These are phyloP conservation scores for Incurvaria masculella DNA, from an alignment of 2,888 invertebrate species.

Conservation along the genomic window DNA sequence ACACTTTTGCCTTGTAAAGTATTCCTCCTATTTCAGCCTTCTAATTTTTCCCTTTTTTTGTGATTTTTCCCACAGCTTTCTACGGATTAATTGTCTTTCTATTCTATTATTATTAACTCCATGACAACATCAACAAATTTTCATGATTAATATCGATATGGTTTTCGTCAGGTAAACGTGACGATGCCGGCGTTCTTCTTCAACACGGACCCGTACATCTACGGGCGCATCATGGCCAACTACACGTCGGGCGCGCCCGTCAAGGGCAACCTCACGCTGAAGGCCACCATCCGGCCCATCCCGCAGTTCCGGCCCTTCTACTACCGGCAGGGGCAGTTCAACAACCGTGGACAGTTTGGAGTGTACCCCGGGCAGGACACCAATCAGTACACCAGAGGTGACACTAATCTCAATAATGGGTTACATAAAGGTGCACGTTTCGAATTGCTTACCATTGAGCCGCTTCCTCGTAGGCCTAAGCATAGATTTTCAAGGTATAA, in stretches of 20 bases:
- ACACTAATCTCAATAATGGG: no score
- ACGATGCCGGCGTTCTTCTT: conserved; percentile 95
- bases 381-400: conserved; percentile 41
- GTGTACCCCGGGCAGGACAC: conserved; percentile 23
- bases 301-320: conserved; percentile 53
- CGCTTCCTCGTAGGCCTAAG: background rate
- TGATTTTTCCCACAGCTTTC: no score
- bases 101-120: no score
- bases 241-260: conserved; percentile 94
- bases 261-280: conserved; percentile 81
- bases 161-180: conserved; percentile 71
- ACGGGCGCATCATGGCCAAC: conserved; percentile 90
- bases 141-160: conserved; percentile 13
- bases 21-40: no score
- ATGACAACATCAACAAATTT: no score
- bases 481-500: background rate
- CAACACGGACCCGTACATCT: conserved; percentile 77
- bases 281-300: conserved; percentile 72
- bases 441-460: no score
- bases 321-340: conserved; percentile 45
- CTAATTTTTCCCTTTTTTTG: no score
- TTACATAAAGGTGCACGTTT: no score
- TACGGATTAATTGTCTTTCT: no score
- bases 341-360: conserved; percentile 45
- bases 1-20: no score